Evolutionary conservation across 2,797 vertebrate genomes (phyloP).

Genomic region (Catostomus latipinnis): DNA sequence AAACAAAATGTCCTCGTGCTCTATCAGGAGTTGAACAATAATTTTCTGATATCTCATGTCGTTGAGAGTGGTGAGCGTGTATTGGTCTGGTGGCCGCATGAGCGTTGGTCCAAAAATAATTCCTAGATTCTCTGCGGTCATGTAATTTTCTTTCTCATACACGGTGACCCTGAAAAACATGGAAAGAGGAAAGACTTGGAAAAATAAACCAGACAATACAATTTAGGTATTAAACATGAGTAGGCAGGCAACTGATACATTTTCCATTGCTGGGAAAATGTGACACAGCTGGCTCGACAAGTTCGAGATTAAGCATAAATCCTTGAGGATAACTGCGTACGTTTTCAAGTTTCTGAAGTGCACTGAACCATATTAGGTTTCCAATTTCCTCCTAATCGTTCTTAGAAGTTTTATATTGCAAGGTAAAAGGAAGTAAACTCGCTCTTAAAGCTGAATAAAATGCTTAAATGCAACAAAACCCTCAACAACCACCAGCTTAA

Average conservation of each 20-base stretch:
- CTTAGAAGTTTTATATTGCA: constrained; percentile 27
- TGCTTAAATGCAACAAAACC: constrained; percentile 19
- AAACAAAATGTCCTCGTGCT: constrained; percentile 98
- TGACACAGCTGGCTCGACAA: constrained; percentile 16
- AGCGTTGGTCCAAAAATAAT: constrained; percentile 98
- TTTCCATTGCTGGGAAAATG: constrained; percentile 20
- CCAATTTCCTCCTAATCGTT: constrained; percentile 4
- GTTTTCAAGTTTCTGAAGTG: constrained; percentile 4
- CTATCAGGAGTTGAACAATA: constrained; percentile 95
- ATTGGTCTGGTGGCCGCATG: constrained; percentile 95
- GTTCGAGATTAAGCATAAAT: constrained; percentile 14
- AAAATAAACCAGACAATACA: neutral
- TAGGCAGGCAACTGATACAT: neutral
- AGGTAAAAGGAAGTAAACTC: constrained; percentile 22
- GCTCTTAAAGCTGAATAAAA: neutral
- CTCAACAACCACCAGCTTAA: constrained; percentile 10
- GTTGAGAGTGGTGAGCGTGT: constrained; percentile 92
- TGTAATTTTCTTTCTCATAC: constrained; percentile 96
- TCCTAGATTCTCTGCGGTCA: constrained; percentile 97
- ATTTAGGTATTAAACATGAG: neutral
- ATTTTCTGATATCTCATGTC: constrained; percentile 98
- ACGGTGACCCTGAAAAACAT: constrained; percentile 85
- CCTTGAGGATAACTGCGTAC: neutral
- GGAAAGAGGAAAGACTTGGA: neutral
- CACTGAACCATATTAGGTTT: neutral